Evolutionary conservation across 2,888 invertebrate species (phyloP).

Genomic region (Macrosoma leucophasiata): DNA sequence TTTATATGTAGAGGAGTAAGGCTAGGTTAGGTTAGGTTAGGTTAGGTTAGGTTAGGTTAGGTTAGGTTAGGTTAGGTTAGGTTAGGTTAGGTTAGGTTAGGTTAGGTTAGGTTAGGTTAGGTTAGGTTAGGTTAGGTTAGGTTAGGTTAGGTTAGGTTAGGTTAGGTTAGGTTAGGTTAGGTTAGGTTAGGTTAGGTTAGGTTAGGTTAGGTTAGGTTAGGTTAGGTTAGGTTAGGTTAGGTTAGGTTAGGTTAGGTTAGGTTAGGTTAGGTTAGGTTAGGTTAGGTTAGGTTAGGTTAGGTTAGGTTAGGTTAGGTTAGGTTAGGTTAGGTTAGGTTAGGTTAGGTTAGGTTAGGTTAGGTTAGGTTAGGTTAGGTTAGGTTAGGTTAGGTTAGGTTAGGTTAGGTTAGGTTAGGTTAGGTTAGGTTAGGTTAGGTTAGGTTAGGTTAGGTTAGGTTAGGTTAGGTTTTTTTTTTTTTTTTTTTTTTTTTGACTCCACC

Average conservation of each 20-base stretch:
- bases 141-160: too few relatives aligned
- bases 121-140: too few relatives aligned
- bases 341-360: constrained; percentile 17
- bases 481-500: too few relatives aligned
- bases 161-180: constrained; percentile 12
- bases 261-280: constrained; percentile 14
- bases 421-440: constrained; percentile 16
- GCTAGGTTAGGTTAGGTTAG: constrained; percentile 2
- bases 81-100: too few relatives aligned
- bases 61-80: too few relatives aligned
- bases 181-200: constrained; percentile 15
- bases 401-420: constrained; percentile 18
- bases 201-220: constrained; percentile 15
- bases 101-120: too few relatives aligned
- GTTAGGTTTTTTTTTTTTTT: too few relatives aligned
- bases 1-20: constrained; percentile 4
- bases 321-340: constrained; percentile 15
- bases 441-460: constrained; percentile 14
- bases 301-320: constrained; percentile 15
- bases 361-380: constrained; percentile 18
- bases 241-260: constrained; percentile 15
- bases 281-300: constrained; percentile 13
- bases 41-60: too few relatives aligned
- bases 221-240: constrained; percentile 12
- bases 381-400: constrained; percentile 17